Evolutionary conservation across 2,888 invertebrate genomes (phyloP), one percentile per base, ranked within the genome.

Genomic region (Eumerus sabulonum): DNA sequence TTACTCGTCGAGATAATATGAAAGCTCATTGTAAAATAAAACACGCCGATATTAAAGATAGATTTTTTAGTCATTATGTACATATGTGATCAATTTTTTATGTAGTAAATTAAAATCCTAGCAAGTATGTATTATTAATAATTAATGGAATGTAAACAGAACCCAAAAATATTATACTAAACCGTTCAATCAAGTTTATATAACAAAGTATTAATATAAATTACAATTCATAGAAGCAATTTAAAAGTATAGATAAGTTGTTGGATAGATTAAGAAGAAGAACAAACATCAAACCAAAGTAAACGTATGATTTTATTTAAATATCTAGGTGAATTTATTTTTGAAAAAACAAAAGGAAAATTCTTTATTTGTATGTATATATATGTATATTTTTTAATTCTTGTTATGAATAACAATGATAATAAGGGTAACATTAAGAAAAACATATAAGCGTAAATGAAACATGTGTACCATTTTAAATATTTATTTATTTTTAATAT

Each of bases 1-100:
- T 92, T 85, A 92, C 92, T 64, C 90, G 92, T 83, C 91, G 91
- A 86, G 92, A 92, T 86, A 92, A 92, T 85, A 91, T 92, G 90
- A 92, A 92, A 89, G 91, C 91, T 74, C 92, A 92, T 86, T 91
- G 92, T 87, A 90, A 90, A 86, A 90, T 90, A 83, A 92, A 92
- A 88, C 92, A 92, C 85, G 88, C 89, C 84, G 89, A 89, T 82
- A 88, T 88, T 79, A 88, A 89, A 86, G 89, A 89, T 85, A 88
- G 88, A 83, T 89, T 88, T 85, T 89, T 88, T 85, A 89, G 88
- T 84, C 89, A 89, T 85, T 89, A 89, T 87, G 89, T 89, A 88
- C 89, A 89, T 86, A 89, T 89, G 89, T 89, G 89, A 89, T 89
- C 89, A 86, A 88, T 88, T 87, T 86, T 88, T 83, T 88, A 87